Evolutionary conservation across 2,113 vertebrate species (phyloP), one percentile per base, ranked within the genome.

Genomic region (Lycocorax pyrrhopterus): DNA sequence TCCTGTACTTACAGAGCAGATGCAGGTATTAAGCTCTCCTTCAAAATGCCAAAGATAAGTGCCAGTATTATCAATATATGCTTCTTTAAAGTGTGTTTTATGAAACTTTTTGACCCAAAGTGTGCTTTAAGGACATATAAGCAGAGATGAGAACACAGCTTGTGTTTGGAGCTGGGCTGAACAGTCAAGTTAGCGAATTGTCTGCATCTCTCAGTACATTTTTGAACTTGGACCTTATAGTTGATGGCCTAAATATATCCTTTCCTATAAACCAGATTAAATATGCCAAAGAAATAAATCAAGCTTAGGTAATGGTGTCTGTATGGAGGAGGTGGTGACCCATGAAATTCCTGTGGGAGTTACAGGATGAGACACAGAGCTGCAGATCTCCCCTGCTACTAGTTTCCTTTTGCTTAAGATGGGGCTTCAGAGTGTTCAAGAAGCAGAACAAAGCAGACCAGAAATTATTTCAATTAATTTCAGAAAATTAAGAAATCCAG

Each of bases 111-210:
- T 64, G 62, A 52, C 11, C 12, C 37, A 43, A 74, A 72, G 55
- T 37, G 46, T 84, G 29, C 9, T 46, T 46, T 76, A 89, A 59
- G 39, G 22, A 29, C 13, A 12, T 35, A 39, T 2, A 47, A 80
- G 13, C 49, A 60, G 64, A 77, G n/a, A 4, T 3, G 3, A 32
- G n/a, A 86, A 43, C 5, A 58, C 14, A 67, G 55, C 43, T 35
- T 4, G 0, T 11, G 12, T 27, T 59, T 71, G 47, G 43, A 73
- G 51, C 27, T 71, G 51, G 32, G 29, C 12, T 4, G 1, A 52
- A 17, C 20, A 12, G 44, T 23, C 30, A 46, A 17, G 39, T 18
- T 68, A 37, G 49, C 0, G 0, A 78, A 87, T 1, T 10, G 30
- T 55, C 39, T 59, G 30, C 35, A 25, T 22, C 52, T 82, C 52